Percentiles rank a stretch among this genome's conserved stretches.
Evolutionary conservation across 2,113 vertebrate species (phyloP).

Genomic region (Cyprinodon tularosa): DNA sequence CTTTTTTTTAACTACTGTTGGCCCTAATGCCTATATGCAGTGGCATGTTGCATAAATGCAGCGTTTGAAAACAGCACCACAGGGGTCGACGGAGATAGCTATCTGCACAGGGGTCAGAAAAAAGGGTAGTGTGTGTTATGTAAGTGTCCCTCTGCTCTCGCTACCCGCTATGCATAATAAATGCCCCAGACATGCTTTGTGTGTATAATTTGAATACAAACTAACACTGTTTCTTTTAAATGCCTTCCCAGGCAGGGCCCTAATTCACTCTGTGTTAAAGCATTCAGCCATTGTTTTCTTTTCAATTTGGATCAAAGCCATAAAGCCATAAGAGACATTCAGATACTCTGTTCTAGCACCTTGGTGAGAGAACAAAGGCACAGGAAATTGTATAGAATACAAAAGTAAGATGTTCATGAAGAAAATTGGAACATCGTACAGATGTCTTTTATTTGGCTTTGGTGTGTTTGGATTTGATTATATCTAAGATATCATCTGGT

Average conservation of each 20-base stretch:
- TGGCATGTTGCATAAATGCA: slow-evolving; percentile 52
- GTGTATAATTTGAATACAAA: slow-evolving; percentile 71
- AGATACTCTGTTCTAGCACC: slow-evolving; percentile 29
- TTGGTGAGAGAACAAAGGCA: slow-evolving; percentile 26
- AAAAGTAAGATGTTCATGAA: not conserved
- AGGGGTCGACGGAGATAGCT: slow-evolving; percentile 49
- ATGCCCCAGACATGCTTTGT: slow-evolving; percentile 73
- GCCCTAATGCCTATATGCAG: slow-evolving; percentile 1
- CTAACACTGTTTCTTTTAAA: slow-evolving; percentile 69
- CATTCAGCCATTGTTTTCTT: slow-evolving; percentile 55
- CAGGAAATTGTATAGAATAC: not conserved
- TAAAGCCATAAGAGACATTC: slow-evolving; percentile 30
- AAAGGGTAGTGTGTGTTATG: slow-evolving; percentile 73
- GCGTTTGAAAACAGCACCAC: slow-evolving; percentile 43
- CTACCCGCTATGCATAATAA: slow-evolving; percentile 76
- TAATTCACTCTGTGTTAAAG: slow-evolving; percentile 71
- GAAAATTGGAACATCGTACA: too few species aligned
- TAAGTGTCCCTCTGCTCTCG: slow-evolving; percentile 69
- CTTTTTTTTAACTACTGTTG: not conserved
- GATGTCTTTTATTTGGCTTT: not conserved
- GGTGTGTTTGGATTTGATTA: not conserved
- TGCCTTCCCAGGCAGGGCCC: slow-evolving; percentile 39
- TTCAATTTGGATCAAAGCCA: slow-evolving; percentile 64
- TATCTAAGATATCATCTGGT: not conserved
- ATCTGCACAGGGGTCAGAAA: slow-evolving; percentile 61